Percentiles rank a stretch among this genome's conserved stretches.
phyloP scores from a whole-genome alignment of 2,888 invertebrate species.

The Xiphydria camelus region DNA sequence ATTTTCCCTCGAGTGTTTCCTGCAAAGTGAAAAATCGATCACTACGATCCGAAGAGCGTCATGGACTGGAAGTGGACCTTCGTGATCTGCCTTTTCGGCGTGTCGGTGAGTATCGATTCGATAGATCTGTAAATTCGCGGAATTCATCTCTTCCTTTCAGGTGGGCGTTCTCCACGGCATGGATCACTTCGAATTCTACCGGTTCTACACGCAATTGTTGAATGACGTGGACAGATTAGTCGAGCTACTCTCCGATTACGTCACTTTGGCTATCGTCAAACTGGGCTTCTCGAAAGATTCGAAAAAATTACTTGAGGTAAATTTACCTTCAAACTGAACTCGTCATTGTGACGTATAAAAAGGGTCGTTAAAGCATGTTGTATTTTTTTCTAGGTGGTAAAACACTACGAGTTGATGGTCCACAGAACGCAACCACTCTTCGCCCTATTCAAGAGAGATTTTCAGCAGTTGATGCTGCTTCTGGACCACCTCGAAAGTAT shows the following conservation, averaged over 20 bases:
- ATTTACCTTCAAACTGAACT: no score
- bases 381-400: slow-evolving; percentile 1
- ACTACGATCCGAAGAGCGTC: no score
- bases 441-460: slow-evolving; percentile 1
- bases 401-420: slow-evolving; percentile 4
- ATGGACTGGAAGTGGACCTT: neutral
- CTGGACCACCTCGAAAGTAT: slow-evolving; percentile 5
- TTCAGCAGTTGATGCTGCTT: neutral
- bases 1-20: no score
- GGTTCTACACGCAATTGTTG: neutral
- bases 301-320: no score
- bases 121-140: no score
- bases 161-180: slow-evolving; percentile 9
- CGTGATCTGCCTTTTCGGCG: neutral
- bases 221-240: slow-evolving; percentile 8
- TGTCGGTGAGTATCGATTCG: neutral
- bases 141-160: no score
- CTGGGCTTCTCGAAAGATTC: slow-evolving; percentile 1
- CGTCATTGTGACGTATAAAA: no score
- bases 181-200: slow-evolving; percentile 10
- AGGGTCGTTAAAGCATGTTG: no score
- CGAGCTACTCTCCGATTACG: slow-evolving; percentile 9
- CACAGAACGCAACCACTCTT: slow-evolving; percentile 4
- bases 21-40: no score
- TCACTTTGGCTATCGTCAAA: neutral